Conservation (phyloP, 2,888 invertebrate genomes). For the Alloscopus bannaensis region DNA sequence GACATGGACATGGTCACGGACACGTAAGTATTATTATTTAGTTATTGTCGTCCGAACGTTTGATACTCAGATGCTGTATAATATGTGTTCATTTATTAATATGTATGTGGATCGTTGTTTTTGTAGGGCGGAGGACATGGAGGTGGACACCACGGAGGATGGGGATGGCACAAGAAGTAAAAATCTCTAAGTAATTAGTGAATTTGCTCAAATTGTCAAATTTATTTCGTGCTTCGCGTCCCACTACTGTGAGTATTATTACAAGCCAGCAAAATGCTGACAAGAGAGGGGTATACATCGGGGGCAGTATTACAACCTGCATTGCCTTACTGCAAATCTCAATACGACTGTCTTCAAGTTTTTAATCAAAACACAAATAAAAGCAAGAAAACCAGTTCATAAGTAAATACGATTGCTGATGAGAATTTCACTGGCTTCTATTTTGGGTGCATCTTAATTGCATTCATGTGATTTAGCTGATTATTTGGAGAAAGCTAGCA, state of each 20-base stretch:
- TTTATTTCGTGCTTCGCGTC: constrained; percentile 19
- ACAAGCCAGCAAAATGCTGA: not conserved
- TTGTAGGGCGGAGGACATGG: constrained; percentile 59
- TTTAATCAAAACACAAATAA: constrained; percentile 47
- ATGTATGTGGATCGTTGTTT: too few species aligned
- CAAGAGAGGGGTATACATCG: constrained; percentile 20
- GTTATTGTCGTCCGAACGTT: not conserved
- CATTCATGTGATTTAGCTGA: too few species aligned
- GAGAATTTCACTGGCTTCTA: too few species aligned
- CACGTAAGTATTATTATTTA: constrained; percentile 16
- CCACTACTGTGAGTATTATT: constrained; percentile 31
- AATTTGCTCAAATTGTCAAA: constrained; percentile 5
- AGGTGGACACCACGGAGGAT: constrained; percentile 19
- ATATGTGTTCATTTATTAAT: constrained; percentile 17
- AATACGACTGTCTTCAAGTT: constrained; percentile 59
- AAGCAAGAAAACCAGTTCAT: constrained; percentile 47
- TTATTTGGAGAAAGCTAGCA: too few species aligned
- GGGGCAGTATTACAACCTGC: not conserved
- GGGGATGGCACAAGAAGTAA: constrained; percentile 34
- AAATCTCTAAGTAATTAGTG: not conserved
- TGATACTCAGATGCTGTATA: not conserved
- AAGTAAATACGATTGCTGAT: too few species aligned
- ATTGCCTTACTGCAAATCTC: constrained; percentile 44
- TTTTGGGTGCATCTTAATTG: not conserved
- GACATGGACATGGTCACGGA: constrained; percentile 39